phyloP scores from a whole-genome alignment of 2,113 vertebrate genomes.

The rabbit (Oryctolagus cuniculus) region DNA sequence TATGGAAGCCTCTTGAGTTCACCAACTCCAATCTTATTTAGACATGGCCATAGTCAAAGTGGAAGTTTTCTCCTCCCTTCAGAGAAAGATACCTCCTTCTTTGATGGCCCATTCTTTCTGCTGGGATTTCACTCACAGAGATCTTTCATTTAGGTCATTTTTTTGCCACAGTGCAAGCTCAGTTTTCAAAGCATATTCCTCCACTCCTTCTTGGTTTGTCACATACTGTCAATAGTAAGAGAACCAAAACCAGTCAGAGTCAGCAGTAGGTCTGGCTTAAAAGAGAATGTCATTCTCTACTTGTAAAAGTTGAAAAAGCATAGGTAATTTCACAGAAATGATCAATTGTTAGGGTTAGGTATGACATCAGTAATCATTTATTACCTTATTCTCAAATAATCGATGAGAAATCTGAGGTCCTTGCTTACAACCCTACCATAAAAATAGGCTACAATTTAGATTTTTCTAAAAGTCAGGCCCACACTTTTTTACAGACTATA shows the following conservation, averaged over 20 bases:
- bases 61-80: no score
- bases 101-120: no score
- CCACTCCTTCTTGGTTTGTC: slow-evolving; percentile 31
- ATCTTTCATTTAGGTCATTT: no score
- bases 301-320: not conserved
- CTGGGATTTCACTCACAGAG: no score
- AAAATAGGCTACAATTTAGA: not conserved
- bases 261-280: not conserved
- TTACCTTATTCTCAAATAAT: not conserved
- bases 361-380: not conserved
- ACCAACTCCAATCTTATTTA: no score
- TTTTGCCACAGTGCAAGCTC: not conserved
- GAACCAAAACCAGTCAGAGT: not conserved
- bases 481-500: slow-evolving; percentile 38
- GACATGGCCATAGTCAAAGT: no score
- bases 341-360: not conserved
- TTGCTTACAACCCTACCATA: not conserved
- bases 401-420: not conserved
- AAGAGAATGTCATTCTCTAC: not conserved
- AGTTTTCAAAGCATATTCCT: slow-evolving; percentile 67
- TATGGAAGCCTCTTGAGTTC: no score
- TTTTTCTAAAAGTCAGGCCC: not conserved
- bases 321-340: slow-evolving; percentile 41
- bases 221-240: not conserved
- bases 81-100: no score